Evolutionary conservation across 1,140 invertebrate genomes (phyloP), one percentile per base, ranked within the genome.

Genomic region (Drosophila punjabiensis): DNA sequence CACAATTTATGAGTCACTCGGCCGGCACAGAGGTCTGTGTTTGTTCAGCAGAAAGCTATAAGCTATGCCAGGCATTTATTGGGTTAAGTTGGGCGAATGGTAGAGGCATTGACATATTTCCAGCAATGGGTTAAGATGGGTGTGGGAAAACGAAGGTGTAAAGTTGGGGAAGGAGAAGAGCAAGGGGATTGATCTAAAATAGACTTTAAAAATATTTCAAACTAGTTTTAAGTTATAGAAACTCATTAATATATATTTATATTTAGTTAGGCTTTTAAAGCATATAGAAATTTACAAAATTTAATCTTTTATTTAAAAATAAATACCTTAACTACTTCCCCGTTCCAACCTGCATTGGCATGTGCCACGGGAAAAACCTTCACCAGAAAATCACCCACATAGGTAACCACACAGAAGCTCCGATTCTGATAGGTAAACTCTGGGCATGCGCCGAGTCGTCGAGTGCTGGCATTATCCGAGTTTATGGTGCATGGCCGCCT

Each of bases 1-100:
- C 81, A 90, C 74, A 89, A 89, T 89, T 89, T 89, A 89, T 89
- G 86, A 89, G 77, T 88, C 84, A 88, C 74, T 75, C 53, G 65
- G 37, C 68, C 55, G 33, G 35, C 55, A 7, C 20, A 56, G 33
- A 55, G 79, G 79, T 45, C 24, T 70, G 58, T 59, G n/a, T 53
- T 68, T 20, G 37, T 53, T 68, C 13, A 33, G 9, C 52, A 59
- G 3, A 62, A 55, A 68, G 41, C 70, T 70, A 85, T 90, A 55
- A 75, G 45, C 75, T 76, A 89, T 89, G 79, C 65, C 55, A 85
- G 62, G 75, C 78, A 89, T 90, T 89, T 85, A 89, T 90, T 89
- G 82, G 75, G 86, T 89, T 85, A 89, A 90, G 70, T 70, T 74
- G 43, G 63, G 33, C 65, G 50, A 82, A 79, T 79, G 66, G 79